Conservation (phyloP, 2,113 vertebrate genomes). For the Brachyhypopomus gauderio region DNA sequence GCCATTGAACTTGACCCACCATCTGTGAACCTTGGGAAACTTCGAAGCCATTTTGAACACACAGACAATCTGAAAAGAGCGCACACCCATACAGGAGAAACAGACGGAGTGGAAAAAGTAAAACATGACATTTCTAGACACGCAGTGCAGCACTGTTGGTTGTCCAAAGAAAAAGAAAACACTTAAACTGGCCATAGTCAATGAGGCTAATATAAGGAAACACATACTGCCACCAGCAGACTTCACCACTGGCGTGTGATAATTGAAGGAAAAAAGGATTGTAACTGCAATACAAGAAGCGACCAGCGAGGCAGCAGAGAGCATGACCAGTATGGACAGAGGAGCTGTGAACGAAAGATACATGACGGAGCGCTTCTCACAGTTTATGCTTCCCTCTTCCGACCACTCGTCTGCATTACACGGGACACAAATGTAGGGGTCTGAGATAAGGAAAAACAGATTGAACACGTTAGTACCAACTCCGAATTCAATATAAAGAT, state of each 20-base stretch:
- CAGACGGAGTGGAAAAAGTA: conserved; percentile 74
- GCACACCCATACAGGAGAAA: conserved; percentile 79
- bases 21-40: conserved; percentile 68
- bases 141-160: conserved; percentile 66
- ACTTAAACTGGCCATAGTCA: conserved; percentile 70
- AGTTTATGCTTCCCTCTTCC: conserved; percentile 68
- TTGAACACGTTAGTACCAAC: too few species aligned
- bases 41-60: conserved; percentile 84
- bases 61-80: conserved; percentile 83
- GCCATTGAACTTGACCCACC: conserved; percentile 77
- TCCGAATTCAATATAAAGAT: too few species aligned
- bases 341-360: conserved; percentile 72
- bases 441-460: conserved; percentile 50
- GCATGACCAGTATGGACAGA: conserved; percentile 68
- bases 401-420: conserved; percentile 80
- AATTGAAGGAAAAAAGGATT: conserved; percentile 72
- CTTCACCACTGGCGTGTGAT: conserved; percentile 80
- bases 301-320: conserved; percentile 54
- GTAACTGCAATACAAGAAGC: conserved; percentile 60
- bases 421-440: conserved; percentile 70
- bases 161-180: conserved; percentile 78
- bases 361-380: conserved; percentile 66
- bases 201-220: conserved; percentile 81
- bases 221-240: conserved; percentile 83
- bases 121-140: conserved; percentile 71